These are phyloP conservation scores for Odontomyia ornata DNA, from an alignment of 2,888 invertebrate species.

Conservation along the genomic window DNA sequence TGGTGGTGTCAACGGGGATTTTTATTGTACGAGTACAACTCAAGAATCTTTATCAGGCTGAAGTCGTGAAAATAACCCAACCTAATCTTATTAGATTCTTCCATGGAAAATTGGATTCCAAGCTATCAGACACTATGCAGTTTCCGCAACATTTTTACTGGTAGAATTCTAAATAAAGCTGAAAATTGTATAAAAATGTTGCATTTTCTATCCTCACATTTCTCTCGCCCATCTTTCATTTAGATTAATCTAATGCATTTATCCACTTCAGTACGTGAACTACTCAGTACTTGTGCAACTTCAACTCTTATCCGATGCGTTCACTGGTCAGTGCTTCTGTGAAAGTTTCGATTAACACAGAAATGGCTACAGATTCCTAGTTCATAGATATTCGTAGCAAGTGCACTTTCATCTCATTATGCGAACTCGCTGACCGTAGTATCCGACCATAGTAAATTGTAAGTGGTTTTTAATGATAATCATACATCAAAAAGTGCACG, in stretches of 20 bases:
- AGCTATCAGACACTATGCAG: too few relatives aligned
- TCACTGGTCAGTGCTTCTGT: background rate
- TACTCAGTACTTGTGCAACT: background rate
- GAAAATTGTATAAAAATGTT: too few relatives aligned
- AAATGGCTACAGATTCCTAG: background rate
- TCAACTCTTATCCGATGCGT: background rate
- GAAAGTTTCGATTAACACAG: background rate
- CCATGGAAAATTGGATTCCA: too few relatives aligned
- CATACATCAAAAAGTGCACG: background rate
- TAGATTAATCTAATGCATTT: background rate
- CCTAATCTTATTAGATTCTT: too few relatives aligned
- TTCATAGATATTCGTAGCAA: background rate
- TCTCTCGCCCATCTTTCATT: too few relatives aligned
- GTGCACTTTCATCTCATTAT: constrained; percentile 34
- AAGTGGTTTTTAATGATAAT: constrained; percentile 17
- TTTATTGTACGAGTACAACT: too few relatives aligned
- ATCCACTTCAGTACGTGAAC: background rate
- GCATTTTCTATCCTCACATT: too few relatives aligned
- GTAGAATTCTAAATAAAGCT: too few relatives aligned
- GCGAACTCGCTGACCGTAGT: constrained; percentile 22
- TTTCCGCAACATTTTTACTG: too few relatives aligned
- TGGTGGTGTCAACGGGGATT: too few relatives aligned
- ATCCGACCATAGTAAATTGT: background rate
- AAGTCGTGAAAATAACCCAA: too few relatives aligned
- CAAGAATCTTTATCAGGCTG: too few relatives aligned